Conservation (phyloP, 2,797 vertebrate genomes). For the Liparis tanakae region DNA sequence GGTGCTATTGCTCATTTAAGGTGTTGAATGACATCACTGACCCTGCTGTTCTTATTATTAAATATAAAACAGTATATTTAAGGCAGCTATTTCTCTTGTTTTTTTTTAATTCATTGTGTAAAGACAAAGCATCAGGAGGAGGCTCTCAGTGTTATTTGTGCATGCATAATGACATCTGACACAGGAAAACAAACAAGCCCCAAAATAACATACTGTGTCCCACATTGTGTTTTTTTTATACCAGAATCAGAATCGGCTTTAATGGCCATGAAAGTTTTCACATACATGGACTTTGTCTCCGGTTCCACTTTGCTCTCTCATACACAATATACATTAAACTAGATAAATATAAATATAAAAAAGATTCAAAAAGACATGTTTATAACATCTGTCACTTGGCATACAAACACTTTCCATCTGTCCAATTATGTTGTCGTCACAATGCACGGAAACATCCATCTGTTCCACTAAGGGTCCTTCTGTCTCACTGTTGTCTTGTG, state of each 20-base stretch:
- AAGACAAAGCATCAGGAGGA: neutral
- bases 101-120: neutral
- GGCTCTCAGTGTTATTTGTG: neutral
- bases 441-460: slow-evolving; percentile 13
- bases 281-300: too few species aligned
- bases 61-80: neutral
- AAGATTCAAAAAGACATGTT: too few species aligned
- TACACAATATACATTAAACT: too few species aligned
- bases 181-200: neutral
- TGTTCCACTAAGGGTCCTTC: slow-evolving; percentile 16
- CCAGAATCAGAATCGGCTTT: too few species aligned
- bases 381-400: slow-evolving; percentile 22
- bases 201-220: neutral
- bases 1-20: neutral
- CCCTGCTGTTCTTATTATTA: neutral
- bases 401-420: neutral
- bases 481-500: neutral
- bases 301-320: too few species aligned
- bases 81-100: neutral
- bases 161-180: neutral
- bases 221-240: too few species aligned
- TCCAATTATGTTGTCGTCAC: neutral
- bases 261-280: too few species aligned
- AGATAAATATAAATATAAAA: too few species aligned
- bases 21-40: neutral